Evolutionary conservation across 2,113 vertebrate species (phyloP).

Genomic region (Brachyhypopomus gauderio): DNA sequence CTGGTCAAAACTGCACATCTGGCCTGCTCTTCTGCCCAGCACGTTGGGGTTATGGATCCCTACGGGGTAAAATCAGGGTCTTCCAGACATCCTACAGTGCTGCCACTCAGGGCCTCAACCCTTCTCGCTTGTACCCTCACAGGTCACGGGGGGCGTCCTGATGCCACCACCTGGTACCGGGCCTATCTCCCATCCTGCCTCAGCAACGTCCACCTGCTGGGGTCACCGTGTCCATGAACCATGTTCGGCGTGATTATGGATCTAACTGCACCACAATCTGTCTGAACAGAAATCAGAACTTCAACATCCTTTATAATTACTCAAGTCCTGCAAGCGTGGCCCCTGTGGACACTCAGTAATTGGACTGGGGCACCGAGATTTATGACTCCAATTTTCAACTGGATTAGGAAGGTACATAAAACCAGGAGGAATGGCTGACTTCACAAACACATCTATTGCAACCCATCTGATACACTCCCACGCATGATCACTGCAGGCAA

Average conservation of each 20-base stretch:
- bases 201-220: neutral
- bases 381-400: slow-evolving; percentile 26
- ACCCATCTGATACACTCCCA: neutral
- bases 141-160: neutral
- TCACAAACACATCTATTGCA: neutral
- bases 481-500: neutral
- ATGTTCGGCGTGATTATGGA: slow-evolving; percentile 1
- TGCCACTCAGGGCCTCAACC: neutral
- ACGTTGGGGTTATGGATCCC: slow-evolving; percentile 48
- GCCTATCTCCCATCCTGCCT: neutral
- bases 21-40: slow-evolving; percentile 55
- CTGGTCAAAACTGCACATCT: slow-evolving; percentile 53
- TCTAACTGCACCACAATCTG: neutral
- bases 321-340: neutral
- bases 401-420: neutral
- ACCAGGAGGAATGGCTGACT: neutral
- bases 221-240: neutral
- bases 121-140: neutral
- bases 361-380: slow-evolving; percentile 28
- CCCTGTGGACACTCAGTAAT: slow-evolving; percentile 26
- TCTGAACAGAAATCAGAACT: slow-evolving; percentile 35
- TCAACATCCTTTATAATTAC: slow-evolving; percentile 37
- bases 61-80: slow-evolving; percentile 13
- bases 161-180: neutral
- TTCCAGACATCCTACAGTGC: slow-evolving; percentile 3